phyloP scores from a whole-genome alignment of 2,888 invertebrate genomes.

The Polymixis lichenea region DNA sequence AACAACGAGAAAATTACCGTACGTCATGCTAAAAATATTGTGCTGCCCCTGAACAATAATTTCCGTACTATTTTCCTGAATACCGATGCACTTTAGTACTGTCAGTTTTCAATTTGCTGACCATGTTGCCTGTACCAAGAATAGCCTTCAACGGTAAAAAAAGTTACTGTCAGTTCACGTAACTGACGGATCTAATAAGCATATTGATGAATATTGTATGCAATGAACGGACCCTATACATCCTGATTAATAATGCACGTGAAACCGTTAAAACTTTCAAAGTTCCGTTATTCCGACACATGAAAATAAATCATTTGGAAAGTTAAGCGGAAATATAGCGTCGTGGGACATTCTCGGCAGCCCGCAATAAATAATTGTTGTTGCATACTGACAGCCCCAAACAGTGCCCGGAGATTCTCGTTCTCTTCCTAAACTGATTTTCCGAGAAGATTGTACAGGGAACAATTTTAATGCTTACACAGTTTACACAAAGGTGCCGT shows the following conservation, averaged over 20 bases:
- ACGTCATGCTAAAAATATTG: constrained; percentile 1
- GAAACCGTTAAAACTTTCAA: constrained; percentile 65
- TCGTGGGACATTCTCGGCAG: constrained; percentile 66
- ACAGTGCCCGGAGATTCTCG: constrained; percentile 50
- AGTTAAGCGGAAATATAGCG: constrained; percentile 71
- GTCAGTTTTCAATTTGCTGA: constrained; percentile 2
- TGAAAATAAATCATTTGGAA: constrained; percentile 75
- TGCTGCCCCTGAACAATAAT: neutral
- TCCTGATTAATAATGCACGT: constrained; percentile 48
- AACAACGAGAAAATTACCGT: neutral
- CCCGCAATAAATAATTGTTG: constrained; percentile 75
- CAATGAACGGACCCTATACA: constrained; percentile 11
- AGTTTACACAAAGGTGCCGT: constrained; percentile 53
- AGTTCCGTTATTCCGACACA: constrained; percentile 68
- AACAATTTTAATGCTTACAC: constrained; percentile 40
- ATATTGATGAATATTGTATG: constrained; percentile 9
- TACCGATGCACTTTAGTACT: neutral
- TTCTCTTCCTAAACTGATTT: constrained; percentile 42
- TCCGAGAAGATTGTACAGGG: constrained; percentile 40
- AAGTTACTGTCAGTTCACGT: neutral
- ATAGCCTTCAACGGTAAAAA: neutral
- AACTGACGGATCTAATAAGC: neutral
- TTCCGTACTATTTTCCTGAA: neutral
- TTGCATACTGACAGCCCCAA: constrained; percentile 66
- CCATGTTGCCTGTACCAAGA: neutral